Conservation (phyloP, 2,888 invertebrate species). For the Calameuta idolon region DNA sequence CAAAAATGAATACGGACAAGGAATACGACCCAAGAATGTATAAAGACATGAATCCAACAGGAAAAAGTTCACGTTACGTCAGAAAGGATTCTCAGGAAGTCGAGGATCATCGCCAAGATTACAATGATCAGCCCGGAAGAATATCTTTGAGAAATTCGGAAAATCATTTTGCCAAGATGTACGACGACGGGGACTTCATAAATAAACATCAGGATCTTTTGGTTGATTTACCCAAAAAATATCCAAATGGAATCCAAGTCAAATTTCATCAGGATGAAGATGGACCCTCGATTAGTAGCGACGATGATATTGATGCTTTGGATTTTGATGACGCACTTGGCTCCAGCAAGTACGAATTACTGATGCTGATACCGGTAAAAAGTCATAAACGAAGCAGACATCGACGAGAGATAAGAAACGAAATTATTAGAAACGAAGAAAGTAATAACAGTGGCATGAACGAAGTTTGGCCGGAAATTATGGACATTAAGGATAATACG, state of each 20-base stretch:
- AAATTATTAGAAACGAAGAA: neutral
- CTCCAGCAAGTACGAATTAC: conserved; percentile 26
- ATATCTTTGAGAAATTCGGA: neutral
- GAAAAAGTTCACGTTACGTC: neutral
- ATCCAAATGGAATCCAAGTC: neutral
- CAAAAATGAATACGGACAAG: neutral
- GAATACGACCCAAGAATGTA: neutral
- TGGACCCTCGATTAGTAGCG: neutral
- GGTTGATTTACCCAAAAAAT: conserved; percentile 1
- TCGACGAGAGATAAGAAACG: conserved; percentile 9
- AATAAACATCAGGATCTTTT: neutral
- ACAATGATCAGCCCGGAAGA: neutral
- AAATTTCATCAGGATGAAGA: neutral
- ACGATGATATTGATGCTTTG: neutral
- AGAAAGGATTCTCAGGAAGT: neutral
- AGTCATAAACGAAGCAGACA: conserved; percentile 4
- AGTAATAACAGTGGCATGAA: conserved; percentile 17
- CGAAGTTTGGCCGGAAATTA: conserved; percentile 29
- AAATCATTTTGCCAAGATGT: neutral
- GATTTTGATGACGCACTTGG: conserved; percentile 22
- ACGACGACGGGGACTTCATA: neutral
- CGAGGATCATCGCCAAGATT: neutral
- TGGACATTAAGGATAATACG: conserved; percentile 30
- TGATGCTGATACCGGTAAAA: conserved; percentile 34
- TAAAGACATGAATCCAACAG: neutral